phyloP scores from a whole-genome alignment of 2,888 invertebrate genomes.

The Bombylius major region DNA sequence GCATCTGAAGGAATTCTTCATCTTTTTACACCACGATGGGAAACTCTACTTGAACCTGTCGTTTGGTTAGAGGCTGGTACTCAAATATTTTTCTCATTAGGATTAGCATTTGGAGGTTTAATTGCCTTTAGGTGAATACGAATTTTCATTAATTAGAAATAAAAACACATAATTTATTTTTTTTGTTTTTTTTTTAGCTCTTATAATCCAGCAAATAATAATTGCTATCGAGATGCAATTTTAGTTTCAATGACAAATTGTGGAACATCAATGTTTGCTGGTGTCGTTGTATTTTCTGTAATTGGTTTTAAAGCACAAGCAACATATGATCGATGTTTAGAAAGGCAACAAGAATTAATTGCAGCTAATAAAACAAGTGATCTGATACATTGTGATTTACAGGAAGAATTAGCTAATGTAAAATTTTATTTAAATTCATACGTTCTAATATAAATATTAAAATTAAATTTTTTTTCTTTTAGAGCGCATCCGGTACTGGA shows the following conservation, averaged over 20 bases:
- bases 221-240: conserved; percentile 87
- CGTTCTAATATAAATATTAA: background rate
- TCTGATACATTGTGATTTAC: conserved; percentile 65
- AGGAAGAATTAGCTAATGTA: conserved; percentile 80
- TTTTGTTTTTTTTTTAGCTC: conserved; percentile 38
- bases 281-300: conserved; percentile 89
- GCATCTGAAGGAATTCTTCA: conserved; percentile 68
- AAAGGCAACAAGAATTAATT: conserved; percentile 39
- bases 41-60: conserved; percentile 78
- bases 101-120: conserved; percentile 88
- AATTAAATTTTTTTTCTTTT: conserved; percentile 20
- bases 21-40: conserved; percentile 87
- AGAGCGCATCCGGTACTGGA: conserved; percentile 95
- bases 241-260: conserved; percentile 88
- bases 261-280: conserved; percentile 92
- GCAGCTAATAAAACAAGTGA: conserved; percentile 49
- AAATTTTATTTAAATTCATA: conserved; percentile 35
- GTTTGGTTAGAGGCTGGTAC: conserved; percentile 97
- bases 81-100: conserved; percentile 93
- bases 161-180: no score
- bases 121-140: conserved; percentile 66
- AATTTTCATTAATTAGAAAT: background rate
- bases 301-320: conserved; percentile 71
- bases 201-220: conserved; percentile 93
- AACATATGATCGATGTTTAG: conserved; percentile 32